These are phyloP conservation scores for Chanos chanos DNA, from an alignment of 2,797 vertebrate species.

Conservation along the genomic window DNA sequence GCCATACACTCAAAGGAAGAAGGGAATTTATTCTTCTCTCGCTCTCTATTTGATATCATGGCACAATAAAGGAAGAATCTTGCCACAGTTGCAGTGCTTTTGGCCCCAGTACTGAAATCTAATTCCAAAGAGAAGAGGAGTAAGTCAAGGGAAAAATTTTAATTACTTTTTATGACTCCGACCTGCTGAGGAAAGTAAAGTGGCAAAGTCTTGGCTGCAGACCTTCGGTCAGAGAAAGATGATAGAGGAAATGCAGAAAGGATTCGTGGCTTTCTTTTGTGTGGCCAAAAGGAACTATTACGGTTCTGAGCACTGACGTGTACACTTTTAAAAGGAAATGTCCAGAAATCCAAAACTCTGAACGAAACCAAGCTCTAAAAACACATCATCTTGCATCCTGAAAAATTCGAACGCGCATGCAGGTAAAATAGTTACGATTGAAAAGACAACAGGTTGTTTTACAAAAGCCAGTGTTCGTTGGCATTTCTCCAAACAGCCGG, in stretches of 20 bases:
- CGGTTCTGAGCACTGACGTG: too few relatives aligned
- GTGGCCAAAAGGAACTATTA: too few relatives aligned
- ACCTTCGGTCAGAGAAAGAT: conserved; percentile 40
- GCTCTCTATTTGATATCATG: conserved; percentile 32
- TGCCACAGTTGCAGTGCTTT: conserved; percentile 21
- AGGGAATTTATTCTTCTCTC: conserved; percentile 29
- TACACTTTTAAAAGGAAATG: too few relatives aligned
- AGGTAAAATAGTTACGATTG: too few relatives aligned
- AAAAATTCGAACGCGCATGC: too few relatives aligned
- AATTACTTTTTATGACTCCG: conserved; percentile 53
- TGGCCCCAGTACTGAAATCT: conserved; percentile 39
- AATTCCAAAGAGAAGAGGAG: conserved; percentile 50
- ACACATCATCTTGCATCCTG: too few relatives aligned
- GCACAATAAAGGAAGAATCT: conserved; percentile 41
- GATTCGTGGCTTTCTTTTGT: too few relatives aligned
- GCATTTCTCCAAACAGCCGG: too few relatives aligned
- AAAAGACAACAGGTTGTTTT: too few relatives aligned
- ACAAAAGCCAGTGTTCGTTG: too few relatives aligned
- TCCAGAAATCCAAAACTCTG: too few relatives aligned
- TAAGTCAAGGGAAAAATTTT: conserved; percentile 58
- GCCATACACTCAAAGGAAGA: conserved; percentile 14
- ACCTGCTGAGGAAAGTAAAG: conserved; percentile 62
- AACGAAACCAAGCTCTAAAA: too few relatives aligned
- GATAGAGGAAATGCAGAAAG: conserved; percentile 32
- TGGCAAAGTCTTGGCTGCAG: conserved; percentile 47